These are phyloP conservation scores for Ranitomeya imitator DNA, from an alignment of 2,113 vertebrate genomes.

Conservation along the genomic window DNA sequence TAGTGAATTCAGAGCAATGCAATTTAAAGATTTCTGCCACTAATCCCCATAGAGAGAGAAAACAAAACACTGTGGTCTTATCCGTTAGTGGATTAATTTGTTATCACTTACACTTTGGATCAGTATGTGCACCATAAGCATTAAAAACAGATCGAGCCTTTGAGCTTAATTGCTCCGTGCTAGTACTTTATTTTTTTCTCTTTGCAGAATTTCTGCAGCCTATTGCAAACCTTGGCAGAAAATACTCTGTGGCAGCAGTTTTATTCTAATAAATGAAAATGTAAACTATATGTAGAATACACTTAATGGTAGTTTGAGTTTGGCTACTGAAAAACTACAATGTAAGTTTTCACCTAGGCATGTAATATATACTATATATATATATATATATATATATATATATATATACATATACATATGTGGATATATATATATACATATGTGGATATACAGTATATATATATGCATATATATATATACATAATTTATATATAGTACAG, in stretches of 20 bases:
- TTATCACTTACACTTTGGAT: conserved; percentile 57
- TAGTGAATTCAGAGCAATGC: conserved; percentile 15
- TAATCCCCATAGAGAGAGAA: conserved; percentile 36
- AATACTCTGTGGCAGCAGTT: conserved; percentile 42
- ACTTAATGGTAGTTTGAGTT: conserved; percentile 24
- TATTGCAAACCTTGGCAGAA: conserved; percentile 37
- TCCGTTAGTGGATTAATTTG: conserved; percentile 53
- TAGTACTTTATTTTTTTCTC: conserved; percentile 33
- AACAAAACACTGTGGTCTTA: conserved; percentile 50
- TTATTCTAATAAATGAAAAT: conserved; percentile 47
- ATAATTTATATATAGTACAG: no score
- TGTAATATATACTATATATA: background rate
- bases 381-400: conserved; percentile 14
- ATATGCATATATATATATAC: no score
- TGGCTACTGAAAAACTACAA: background rate
- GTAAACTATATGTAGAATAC: conserved; percentile 28
- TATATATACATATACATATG: background rate
- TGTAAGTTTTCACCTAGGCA: background rate
- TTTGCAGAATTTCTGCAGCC: conserved; percentile 37
- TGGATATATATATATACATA: no score
- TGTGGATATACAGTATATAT: no score
- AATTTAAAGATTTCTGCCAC: conserved; percentile 43
- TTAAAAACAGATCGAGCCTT: conserved; percentile 52
- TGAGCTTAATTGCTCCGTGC: conserved; percentile 50
- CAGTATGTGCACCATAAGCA: conserved; percentile 55